Evolutionary conservation across 1,140 invertebrate genomes (phyloP), one percentile per base, ranked within the genome.

Genomic region (Bombus affinis): DNA sequence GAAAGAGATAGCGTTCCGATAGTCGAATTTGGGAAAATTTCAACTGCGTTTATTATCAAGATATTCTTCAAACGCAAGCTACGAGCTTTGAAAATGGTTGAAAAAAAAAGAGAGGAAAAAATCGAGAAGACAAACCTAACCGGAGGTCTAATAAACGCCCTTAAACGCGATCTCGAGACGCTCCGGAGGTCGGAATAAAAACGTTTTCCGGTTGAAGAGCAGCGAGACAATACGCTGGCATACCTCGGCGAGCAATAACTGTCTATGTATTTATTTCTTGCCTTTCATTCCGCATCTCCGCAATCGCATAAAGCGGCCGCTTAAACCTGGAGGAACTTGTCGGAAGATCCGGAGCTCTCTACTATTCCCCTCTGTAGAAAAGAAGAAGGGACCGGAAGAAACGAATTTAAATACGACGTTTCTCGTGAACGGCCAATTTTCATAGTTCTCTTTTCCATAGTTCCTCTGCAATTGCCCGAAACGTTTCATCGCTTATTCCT

Each of bases 171-270:
- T 47, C 32, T 68, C 42, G 57, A 79, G 65, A 70, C 65, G 32
- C 32, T 53, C 25, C 28, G 25, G 37, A 57, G 15, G 18, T 71
- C 44, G 42, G 35, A 32, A 81, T 81, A 59, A 57, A 81, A 81
- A 81, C 47, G 47, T 35, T 81, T 35, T 70, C 78, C 66, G 25
- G 78, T 32, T 72, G 66, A 72, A 39, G 44, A 81, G 79, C 32
- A 39, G 5, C 68, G 28, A 62, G 32, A 80, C 76, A 68, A 66
- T 79, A 68, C 32, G 68, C 53, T 62, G 72, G 82, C 83, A 88
- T 89, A 89, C 73, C 88, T 89, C 88, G 83, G 15, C 88, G 86
- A 89, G 86, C 86, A 89, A 88, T 88, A 89, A 89, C 87, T 88
- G 25, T 81, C 79, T 44, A 59, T 59, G 68, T 59, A 83, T 86